Conservation (phyloP, 2,113 vertebrate species). For the Genyomyrus donnyi region DNA sequence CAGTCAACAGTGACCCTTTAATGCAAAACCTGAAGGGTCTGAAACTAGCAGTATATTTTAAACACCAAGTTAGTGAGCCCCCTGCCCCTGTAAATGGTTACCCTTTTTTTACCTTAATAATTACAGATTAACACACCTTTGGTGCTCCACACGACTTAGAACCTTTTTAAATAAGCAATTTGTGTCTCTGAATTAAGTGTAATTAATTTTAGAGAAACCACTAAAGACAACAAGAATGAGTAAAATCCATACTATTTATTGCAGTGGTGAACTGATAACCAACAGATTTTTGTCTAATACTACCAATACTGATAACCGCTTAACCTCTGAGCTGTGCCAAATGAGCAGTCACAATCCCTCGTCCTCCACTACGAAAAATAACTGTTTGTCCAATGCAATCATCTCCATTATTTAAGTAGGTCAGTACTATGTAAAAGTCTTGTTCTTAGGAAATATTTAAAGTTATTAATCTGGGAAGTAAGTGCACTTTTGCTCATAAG, state of each 20-base stretch:
- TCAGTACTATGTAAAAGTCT: background rate
- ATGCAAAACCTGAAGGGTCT: background rate
- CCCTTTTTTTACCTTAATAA: background rate
- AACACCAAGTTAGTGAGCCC: background rate
- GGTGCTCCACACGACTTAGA: background rate
- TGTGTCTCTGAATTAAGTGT: background rate
- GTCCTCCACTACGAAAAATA: background rate
- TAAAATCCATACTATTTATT: background rate
- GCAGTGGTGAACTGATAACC: background rate
- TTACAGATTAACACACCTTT: background rate
- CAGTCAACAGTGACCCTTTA: background rate
- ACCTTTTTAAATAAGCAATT: background rate
- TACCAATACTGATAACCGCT: background rate
- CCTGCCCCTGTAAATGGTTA: background rate
- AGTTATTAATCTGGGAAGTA: background rate
- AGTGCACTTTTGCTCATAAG: background rate
- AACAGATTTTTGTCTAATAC: background rate
- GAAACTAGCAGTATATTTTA: background rate
- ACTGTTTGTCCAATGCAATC: background rate
- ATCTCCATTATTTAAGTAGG: background rate
- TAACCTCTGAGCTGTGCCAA: background rate
- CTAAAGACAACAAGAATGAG: background rate
- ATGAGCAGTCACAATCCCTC: background rate
- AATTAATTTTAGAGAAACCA: background rate
- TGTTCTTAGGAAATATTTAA: background rate